Conservation (phyloP, 1,140 invertebrate species). For the Cherax quadricarinatus region DNA sequence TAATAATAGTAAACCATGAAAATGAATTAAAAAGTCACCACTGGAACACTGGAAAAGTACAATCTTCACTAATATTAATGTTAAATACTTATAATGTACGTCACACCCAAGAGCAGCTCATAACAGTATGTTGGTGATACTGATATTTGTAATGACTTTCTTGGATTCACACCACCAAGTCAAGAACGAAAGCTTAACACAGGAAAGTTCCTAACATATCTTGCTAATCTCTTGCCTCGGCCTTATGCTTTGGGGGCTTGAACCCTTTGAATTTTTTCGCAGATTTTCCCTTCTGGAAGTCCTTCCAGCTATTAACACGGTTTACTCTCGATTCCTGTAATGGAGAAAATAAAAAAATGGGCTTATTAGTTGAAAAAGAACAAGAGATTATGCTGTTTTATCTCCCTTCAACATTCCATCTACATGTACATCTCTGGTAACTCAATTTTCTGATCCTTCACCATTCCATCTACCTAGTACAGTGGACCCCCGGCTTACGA, state of each 20-base stretch:
- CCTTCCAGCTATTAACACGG: constrained; percentile 96
- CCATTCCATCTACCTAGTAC: background rate
- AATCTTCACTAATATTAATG: background rate
- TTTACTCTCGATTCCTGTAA: constrained; percentile 92
- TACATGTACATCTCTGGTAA: background rate
- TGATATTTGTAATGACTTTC: background rate
- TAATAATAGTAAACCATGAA: background rate
- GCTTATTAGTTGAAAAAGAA: too few species aligned
- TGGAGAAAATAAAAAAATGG: background rate
- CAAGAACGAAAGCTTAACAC: background rate
- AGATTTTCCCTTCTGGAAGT: constrained; percentile 82
- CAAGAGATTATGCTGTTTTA: too few species aligned
- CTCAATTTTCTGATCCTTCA: background rate
- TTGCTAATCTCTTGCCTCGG: constrained; percentile 85
- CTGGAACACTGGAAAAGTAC: background rate
- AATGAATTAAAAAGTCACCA: background rate
- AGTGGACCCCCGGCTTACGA: too few species aligned
- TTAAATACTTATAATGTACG: background rate
- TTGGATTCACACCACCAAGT: background rate
- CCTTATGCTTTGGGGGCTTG: constrained; percentile 96
- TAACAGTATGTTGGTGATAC: background rate
- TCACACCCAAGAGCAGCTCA: background rate
- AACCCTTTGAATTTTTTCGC: constrained; percentile 78
- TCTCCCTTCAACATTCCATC: background rate
- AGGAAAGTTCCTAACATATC: background rate